phyloP scores from a whole-genome alignment of 2,797 vertebrate species.

The Micrastur ruficollis region DNA sequence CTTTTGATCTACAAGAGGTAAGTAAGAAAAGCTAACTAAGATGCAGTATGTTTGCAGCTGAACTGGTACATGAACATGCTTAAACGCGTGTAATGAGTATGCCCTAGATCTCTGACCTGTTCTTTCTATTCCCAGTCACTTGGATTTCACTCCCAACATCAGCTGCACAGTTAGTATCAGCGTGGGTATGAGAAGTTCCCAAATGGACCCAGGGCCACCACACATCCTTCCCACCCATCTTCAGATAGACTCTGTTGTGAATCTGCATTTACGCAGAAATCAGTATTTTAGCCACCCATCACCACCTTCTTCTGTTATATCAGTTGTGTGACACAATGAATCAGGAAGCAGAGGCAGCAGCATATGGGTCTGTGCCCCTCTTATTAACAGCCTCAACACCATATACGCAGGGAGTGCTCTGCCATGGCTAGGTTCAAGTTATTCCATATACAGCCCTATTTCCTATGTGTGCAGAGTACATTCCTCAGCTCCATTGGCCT shows the following conservation, averaged over 20 bases:
- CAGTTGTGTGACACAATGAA: neutral
- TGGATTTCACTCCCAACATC: neutral
- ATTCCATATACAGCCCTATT: neutral
- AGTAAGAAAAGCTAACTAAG: neutral
- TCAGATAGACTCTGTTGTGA: neutral
- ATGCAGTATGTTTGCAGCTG: neutral
- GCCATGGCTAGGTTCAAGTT: neutral
- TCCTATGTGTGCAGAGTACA: neutral
- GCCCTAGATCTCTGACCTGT: neutral
- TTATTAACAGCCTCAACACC: neutral
- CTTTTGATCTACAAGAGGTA: neutral
- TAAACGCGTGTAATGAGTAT: fast-evolving
- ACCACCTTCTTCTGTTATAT: neutral
- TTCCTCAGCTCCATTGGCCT: neutral
- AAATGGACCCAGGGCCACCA: neutral
- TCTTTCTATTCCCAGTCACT: neutral
- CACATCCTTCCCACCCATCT: neutral
- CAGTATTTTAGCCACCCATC: neutral
- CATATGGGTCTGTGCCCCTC: neutral
- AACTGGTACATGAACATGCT: neutral
- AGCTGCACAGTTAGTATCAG: neutral
- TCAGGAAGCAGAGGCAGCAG: neutral
- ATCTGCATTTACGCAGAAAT: neutral
- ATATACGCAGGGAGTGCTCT: neutral
- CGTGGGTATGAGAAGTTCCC: neutral